phyloP scores from a whole-genome alignment of 2,113 vertebrate genomes.

The Phalacrocorax carbo region DNA sequence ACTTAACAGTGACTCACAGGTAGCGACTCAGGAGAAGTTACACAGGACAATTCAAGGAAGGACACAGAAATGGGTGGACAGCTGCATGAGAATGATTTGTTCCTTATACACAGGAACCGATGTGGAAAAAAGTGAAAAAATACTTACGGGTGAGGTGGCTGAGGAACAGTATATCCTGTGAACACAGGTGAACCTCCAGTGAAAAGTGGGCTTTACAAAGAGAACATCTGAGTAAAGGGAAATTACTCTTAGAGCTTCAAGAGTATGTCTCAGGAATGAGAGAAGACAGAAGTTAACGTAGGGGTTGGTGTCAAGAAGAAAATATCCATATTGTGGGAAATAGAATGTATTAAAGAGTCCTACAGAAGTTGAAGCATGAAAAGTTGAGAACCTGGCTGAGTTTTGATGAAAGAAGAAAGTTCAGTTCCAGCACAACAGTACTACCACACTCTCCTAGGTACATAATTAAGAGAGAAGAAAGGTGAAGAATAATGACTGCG shows the following conservation, averaged over 20 bases:
- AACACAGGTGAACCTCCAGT: background rate
- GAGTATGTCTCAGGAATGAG: accelerated
- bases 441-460: background rate
- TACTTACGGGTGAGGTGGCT: background rate
- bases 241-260: background rate
- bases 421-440: background rate
- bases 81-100: background rate
- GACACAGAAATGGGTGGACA: background rate
- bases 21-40: background rate
- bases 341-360: background rate
- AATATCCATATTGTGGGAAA: background rate
- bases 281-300: background rate
- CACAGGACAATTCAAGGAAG: accelerated
- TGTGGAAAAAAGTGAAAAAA: background rate
- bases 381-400: background rate
- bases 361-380: background rate
- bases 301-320: background rate
- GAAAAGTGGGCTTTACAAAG: background rate
- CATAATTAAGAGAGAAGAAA: background rate
- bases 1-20: background rate
- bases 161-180: background rate
- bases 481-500: background rate
- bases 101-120: background rate
- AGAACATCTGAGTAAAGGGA: background rate
- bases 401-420: background rate